Percentiles rank a stretch among this genome's conserved stretches.
phyloP scores from a whole-genome alignment of 2,113 vertebrate species.

The Chionis minor region DNA sequence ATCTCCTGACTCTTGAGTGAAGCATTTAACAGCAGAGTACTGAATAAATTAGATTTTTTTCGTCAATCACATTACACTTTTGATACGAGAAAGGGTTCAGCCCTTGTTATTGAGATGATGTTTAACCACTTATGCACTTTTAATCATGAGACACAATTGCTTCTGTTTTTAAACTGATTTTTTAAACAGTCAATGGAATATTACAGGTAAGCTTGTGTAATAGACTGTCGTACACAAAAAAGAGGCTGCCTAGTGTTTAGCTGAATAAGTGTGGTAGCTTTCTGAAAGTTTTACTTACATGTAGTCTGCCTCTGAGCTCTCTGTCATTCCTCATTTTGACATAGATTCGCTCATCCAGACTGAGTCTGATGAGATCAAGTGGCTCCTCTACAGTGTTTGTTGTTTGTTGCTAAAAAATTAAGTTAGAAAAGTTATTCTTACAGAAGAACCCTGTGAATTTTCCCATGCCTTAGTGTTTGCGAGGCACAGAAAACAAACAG shows the following conservation, averaged over 20 bases:
- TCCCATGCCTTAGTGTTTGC: not conserved
- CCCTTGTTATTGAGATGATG: not conserved
- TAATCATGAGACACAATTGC: not conserved
- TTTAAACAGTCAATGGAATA: not conserved
- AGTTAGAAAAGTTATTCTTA: not conserved
- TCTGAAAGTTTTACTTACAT: conserved; percentile 78
- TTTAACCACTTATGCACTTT: not conserved
- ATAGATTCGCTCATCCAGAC: conserved; percentile 95
- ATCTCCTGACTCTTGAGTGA: not conserved
- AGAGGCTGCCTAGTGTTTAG: not conserved
- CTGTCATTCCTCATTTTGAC: conserved; percentile 99
- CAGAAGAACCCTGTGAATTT: not conserved
- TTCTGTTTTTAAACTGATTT: not conserved
- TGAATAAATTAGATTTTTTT: not conserved
- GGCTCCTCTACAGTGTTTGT: conserved; percentile 97
- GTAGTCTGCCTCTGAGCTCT: conserved; percentile 92
- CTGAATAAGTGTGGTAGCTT: rapidly evolving
- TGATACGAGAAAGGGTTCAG: not conserved
- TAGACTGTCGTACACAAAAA: not conserved
- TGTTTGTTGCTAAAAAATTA: conserved; percentile 81
- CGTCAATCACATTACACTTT: not conserved
- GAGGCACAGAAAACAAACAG: not conserved
- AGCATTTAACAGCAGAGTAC: not conserved
- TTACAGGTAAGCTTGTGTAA: not conserved
- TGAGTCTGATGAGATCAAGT: conserved; percentile 93